Evolutionary conservation across 2,888 invertebrate species (phyloP).

Genomic region (Patella caerulea): DNA sequence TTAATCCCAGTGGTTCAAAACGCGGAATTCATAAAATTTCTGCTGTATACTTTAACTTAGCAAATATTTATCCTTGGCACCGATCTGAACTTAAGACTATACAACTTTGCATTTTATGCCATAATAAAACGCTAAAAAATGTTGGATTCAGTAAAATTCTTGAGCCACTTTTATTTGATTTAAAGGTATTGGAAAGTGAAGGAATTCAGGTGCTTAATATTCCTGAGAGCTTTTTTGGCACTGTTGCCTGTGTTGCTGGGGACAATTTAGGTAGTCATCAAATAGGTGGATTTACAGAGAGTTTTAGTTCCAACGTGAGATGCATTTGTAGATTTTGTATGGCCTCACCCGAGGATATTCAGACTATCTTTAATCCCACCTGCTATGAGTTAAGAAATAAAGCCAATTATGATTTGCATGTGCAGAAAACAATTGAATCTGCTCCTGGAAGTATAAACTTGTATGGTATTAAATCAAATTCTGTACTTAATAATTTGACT

Average conservation of each 20-base stretch:
- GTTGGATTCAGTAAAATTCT: slow-evolving; percentile 13
- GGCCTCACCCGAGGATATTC: slow-evolving; percentile 16
- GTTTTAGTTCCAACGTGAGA: slow-evolving; percentile 13
- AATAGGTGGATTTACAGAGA: slow-evolving; percentile 14
- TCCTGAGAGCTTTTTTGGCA: slow-evolving; percentile 2
- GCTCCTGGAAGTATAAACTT: background rate
- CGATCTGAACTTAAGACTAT: slow-evolving; percentile 4
- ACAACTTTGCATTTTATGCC: slow-evolving; percentile 5
- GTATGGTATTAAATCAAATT: slow-evolving; percentile 18
- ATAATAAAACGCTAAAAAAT: slow-evolving; percentile 6
- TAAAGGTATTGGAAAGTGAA: slow-evolving; percentile 14
- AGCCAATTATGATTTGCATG: slow-evolving; percentile 4
- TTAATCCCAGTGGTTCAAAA: slow-evolving; percentile 20
- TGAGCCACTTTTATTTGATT: slow-evolving; percentile 15
- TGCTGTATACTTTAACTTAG: slow-evolving; percentile 20
- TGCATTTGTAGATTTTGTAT: slow-evolving; percentile 23
- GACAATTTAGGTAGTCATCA: slow-evolving; percentile 21
- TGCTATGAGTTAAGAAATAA: background rate
- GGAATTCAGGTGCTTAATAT: slow-evolving; percentile 15
- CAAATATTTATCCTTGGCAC: slow-evolving; percentile 13
- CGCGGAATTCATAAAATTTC: slow-evolving; percentile 18
- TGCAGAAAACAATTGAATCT: background rate
- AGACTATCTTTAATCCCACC: background rate
- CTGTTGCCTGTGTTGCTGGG: slow-evolving; percentile 8
- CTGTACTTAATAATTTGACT: slow-evolving; percentile 18